These are phyloP conservation scores for Athene noctua DNA, from an alignment of 2,113 vertebrate species.

Conservation along the genomic window DNA sequence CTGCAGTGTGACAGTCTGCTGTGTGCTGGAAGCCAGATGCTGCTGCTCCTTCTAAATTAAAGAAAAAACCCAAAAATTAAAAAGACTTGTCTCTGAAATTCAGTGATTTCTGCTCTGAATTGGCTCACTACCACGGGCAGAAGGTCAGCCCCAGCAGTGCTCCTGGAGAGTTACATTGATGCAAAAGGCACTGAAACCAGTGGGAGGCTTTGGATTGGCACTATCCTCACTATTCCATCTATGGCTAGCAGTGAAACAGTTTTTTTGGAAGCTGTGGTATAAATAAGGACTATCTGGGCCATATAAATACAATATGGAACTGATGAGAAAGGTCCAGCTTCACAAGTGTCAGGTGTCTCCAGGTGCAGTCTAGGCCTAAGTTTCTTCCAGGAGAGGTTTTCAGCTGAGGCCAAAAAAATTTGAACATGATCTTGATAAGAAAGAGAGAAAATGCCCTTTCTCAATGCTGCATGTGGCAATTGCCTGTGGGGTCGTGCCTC, in stretches of 20 bases:
- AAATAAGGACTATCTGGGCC: rapidly evolving
- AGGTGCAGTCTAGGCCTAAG: not conserved
- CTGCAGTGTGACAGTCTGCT: not conserved
- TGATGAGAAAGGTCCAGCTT: not conserved
- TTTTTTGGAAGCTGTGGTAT: not conserved
- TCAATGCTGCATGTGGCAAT: not conserved
- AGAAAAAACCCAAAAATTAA: not conserved
- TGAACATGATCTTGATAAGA: not conserved
- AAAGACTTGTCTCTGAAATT: not conserved
- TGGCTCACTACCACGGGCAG: not conserved
- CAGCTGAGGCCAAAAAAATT: not conserved
- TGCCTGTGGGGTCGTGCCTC: rapidly evolving
- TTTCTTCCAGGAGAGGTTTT: not conserved
- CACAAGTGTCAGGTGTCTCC: not conserved
- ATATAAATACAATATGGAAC: not conserved
- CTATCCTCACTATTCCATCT: not conserved
- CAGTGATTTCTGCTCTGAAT: not conserved
- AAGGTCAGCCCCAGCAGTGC: not conserved
- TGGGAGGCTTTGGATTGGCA: not conserved
- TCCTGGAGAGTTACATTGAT: not conserved
- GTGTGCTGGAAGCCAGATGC: not conserved
- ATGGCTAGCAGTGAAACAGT: not conserved
- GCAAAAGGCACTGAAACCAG: not conserved
- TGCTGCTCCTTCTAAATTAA: not conserved
- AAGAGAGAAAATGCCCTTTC: not conserved